Evolutionary conservation across 2,888 invertebrate genomes (phyloP).

Genomic region (Oxystoma pomonae): DNA sequence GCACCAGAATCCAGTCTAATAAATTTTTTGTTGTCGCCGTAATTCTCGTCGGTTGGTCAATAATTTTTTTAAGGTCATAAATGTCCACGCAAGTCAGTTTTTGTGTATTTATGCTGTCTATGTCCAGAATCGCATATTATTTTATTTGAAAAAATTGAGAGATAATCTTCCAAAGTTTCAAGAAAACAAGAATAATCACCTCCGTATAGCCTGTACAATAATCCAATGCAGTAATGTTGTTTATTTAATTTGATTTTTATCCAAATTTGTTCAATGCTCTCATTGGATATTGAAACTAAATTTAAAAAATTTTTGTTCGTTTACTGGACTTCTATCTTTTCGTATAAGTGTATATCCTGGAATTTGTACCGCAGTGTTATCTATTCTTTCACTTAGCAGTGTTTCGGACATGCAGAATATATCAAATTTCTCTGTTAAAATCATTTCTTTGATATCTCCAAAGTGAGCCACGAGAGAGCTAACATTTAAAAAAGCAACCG

Average conservation of each 20-base stretch:
- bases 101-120: not conserved
- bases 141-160: not conserved
- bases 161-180: not conserved
- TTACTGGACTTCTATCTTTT: too few relatives aligned
- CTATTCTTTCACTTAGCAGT: too few relatives aligned
- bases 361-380: too few relatives aligned
- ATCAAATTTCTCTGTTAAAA: too few relatives aligned
- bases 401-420: too few relatives aligned
- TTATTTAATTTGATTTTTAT: slow-evolving; percentile 1
- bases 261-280: slow-evolving; percentile 1
- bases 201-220: not conserved
- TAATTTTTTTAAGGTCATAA: not conserved
- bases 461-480: too few relatives aligned
- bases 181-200: not conserved
- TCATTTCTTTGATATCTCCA: too few relatives aligned
- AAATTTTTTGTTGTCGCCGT: not conserved
- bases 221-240: not conserved
- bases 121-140: not conserved
- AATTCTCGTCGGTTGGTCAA: not conserved
- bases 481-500: too few relatives aligned
- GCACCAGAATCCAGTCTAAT: not conserved
- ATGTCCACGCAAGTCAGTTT: not conserved
- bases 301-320: too few relatives aligned
- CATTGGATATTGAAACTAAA: not conserved
- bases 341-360: too few relatives aligned